phyloP scores from a whole-genome alignment of 2,888 invertebrate species.

The Syrphus vitripennis region DNA sequence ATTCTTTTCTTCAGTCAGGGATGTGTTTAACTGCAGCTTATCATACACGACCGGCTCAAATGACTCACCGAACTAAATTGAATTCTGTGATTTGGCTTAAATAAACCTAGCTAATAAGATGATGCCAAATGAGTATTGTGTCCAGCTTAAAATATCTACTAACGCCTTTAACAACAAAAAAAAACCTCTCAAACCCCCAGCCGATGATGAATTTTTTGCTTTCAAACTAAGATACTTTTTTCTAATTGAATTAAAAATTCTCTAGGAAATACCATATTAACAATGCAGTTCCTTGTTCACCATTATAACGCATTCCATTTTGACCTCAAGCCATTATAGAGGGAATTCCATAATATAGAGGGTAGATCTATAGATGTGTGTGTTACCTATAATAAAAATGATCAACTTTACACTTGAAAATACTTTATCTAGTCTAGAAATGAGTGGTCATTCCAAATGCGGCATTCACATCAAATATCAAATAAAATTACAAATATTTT shows the following conservation, averaged over 20 bases:
- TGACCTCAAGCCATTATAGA: background rate
- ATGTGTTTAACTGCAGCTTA: too few relatives aligned
- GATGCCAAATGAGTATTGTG: too few relatives aligned
- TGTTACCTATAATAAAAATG: background rate
- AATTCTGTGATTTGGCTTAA: too few relatives aligned
- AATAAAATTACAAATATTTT: background rate
- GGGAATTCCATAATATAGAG: background rate
- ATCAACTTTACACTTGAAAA: background rate
- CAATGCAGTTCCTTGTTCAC: constrained; percentile 6
- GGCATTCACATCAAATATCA: background rate
- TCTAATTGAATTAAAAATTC: background rate
- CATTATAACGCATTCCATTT: background rate
- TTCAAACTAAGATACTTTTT: background rate
- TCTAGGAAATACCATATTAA: background rate
- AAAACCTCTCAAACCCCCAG: too few relatives aligned
- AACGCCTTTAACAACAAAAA: too few relatives aligned
- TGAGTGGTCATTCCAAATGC: background rate
- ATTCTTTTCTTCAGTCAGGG: too few relatives aligned
- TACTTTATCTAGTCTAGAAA: background rate
- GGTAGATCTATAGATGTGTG: background rate
- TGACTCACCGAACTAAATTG: too few relatives aligned
- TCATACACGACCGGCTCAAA: too few relatives aligned
- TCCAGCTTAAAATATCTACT: too few relatives aligned
- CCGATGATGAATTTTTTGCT: too few relatives aligned
- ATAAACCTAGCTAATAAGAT: too few relatives aligned